Base-by-base conservation (phyloP, 2,113 vertebrate species). In the Brachyhypopomus occidentalis region DNA sequence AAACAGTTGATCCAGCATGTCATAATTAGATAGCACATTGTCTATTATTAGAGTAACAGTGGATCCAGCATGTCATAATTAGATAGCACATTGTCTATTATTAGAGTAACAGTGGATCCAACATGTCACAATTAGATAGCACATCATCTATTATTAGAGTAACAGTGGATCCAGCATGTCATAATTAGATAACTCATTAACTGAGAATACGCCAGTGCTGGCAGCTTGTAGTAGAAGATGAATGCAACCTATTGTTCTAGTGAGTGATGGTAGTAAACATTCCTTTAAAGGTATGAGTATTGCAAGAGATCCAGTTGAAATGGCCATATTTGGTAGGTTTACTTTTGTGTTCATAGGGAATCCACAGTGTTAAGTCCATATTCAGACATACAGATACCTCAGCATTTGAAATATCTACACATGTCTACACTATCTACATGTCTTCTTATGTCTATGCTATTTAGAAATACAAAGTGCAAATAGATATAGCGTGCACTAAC, bases 221-320 rank as follows among this genome's bases (percentile, higher is more conserved):
- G 52, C 64, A 69, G 25, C 64, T 78, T 69, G 62, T 25, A 67
- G 48, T 30, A 30, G 30, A 9, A 58, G 76, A 78, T 70, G n/a
- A 20, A 25, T 63, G 36, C 48, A 20, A 34, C 4, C 30, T 25
- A 16, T 48, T 76, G 22, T 45, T 63, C 74, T n/a, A 45, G 45
- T 17, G 22, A 78, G 69, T 69, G 20, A 78, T 69, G 27, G 48
- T 45, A 19, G 20, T 27, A 78, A 55, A 41, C 12, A 78, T 41
- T 52, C 45, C 45, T 52, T n/a, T 3, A 66, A 11, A 45, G 27
- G 41, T 22, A 38, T 8, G 20, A 64, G 16, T 23, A 23, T 5
- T 0, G 23, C 23, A 30, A 5, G 22, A 64, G 22, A 62, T 48
- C 14, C 3, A n/a, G n/a, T n/a, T n/a, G n/a, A n/a, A n/a, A n/a